These are phyloP conservation scores for Tragelaphus eurycerus DNA, from an alignment of 2,797 vertebrate genomes.

Conservation along the genomic window DNA sequence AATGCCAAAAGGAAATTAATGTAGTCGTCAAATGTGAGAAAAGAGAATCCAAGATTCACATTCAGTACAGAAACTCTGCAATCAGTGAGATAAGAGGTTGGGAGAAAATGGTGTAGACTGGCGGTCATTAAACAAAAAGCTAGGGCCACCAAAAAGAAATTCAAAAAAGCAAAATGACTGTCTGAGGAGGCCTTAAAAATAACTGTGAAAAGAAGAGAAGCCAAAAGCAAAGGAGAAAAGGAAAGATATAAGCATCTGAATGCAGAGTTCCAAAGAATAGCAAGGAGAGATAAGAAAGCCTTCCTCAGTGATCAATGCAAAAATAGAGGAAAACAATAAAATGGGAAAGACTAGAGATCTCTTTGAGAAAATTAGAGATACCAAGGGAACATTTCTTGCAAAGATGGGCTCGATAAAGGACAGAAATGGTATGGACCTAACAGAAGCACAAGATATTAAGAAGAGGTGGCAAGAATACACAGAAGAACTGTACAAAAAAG, in stretches of 20 bases:
- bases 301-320: background rate
- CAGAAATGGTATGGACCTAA: background rate
- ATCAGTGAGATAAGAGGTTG: background rate
- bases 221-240: background rate
- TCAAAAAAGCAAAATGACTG: background rate
- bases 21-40: background rate
- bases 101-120: background rate
- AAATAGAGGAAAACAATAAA: background rate
- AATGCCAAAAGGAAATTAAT: background rate
- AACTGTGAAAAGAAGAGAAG: background rate
- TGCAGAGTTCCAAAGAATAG: background rate
- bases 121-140: background rate
- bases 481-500: background rate
- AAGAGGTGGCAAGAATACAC: background rate
- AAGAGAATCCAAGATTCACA: background rate
- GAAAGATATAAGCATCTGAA: background rate
- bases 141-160: background rate
- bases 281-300: background rate
- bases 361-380: background rate
- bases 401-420: background rate
- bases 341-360: background rate
- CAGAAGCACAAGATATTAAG: background rate
- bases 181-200: background rate
- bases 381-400: background rate
- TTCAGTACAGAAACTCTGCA: background rate